A percentile compares a stretch with the other conserved stretches of the same genome.
Evolutionary conservation across 2,113 vertebrate genomes (phyloP).

Genomic region (Callocephalon fimbriatum): DNA sequence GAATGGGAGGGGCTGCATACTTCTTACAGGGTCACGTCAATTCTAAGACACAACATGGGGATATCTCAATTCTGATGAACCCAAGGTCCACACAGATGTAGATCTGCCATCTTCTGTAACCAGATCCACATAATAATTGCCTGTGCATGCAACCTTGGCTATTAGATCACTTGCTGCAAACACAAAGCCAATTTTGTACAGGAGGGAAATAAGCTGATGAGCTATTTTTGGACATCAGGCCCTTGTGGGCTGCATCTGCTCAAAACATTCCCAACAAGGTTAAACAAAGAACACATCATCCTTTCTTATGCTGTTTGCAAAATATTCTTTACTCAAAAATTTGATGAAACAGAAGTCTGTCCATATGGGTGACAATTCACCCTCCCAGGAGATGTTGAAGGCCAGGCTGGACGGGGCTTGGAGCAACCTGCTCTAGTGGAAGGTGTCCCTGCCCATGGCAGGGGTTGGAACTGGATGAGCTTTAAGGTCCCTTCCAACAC

Average conservation of each 20-base stretch:
- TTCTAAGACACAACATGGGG: neutral
- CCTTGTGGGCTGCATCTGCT: neutral
- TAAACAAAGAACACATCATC: conserved; percentile 16
- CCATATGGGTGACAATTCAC: neutral
- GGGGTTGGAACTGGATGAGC: neutral
- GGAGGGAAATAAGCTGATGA: neutral
- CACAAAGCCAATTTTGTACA: neutral
- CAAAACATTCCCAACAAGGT: neutral
- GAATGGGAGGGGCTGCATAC: neutral
- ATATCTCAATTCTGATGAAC: neutral
- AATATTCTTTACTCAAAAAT: neutral
- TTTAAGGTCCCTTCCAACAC: neutral
- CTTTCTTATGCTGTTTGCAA: neutral
- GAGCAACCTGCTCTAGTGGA: neutral
- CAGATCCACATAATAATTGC: accelerated
- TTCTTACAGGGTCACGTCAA: neutral
- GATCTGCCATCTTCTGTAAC: neutral
- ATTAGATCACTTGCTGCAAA: neutral
- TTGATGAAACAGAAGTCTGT: neutral
- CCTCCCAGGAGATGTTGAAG: neutral
- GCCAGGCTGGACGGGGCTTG: neutral
- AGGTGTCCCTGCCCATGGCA: neutral
- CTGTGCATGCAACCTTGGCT: neutral
- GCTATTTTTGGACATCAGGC: neutral
- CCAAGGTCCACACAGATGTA: neutral